Evolutionary conservation across 2,113 vertebrate species (phyloP), one percentile per base, ranked within the genome.

Genomic region (Probosciger aterrimus): DNA sequence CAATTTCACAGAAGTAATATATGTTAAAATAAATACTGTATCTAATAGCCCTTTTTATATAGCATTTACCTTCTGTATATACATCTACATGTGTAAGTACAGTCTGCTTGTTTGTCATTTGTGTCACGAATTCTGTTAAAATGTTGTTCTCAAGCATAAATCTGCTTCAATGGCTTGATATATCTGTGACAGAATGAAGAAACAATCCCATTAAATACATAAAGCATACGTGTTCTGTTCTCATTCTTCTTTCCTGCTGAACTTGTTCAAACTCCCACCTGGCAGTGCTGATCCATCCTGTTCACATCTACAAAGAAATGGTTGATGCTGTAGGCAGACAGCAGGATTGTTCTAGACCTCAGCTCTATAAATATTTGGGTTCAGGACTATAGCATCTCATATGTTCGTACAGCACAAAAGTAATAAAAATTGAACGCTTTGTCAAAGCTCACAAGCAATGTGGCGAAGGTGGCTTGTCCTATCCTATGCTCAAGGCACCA

Each of bases 331-430:
- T 46, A 30, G 37, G 39, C 30, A 37, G 43, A 18, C 27, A 55
- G 43, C 7, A 18, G 20, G 20, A 39, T 37, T 46, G 14, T 64
- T 70, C 64, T 52, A 39, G 68, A 73, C 16, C 70, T 80, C 68
- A 65, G 3, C 24, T 70, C 49, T 35, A 33, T 10, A 41, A 31
- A 33, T 62, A 52, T 17, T 53, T 76, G 20, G 5, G 4, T 31
- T 91, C 3, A 4, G 55, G 52, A 76, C 35, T 60, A 30, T 33
- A 78, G 62, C 73, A 55, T 24, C 8, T 1, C 0, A 0, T 50
- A 27, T 3, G 12, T 27, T 65, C 55, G 23, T 27, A 23, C 18
- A n/a, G 35, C 27, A 30, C 22, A 31, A 33, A 60, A 67, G 30
- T 23, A 50, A 75, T 37, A 44, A 64, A 82, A 65, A 57, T 0